Conservation (phyloP, 2,113 vertebrate genomes). For the Eonycteris spelaea region DNA sequence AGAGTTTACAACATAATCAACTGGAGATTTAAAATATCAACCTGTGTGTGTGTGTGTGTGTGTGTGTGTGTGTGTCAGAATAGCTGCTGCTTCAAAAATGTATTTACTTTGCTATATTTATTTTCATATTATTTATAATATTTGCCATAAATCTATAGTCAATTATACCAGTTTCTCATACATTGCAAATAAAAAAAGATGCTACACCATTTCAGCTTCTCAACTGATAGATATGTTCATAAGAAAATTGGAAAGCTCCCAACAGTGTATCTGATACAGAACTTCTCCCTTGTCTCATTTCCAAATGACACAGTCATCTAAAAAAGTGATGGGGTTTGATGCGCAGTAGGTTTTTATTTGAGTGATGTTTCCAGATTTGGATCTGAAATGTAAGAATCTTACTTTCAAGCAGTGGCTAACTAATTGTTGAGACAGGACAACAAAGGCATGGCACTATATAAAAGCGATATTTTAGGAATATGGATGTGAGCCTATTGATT, state of each 20-base stretch:
- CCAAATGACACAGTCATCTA: not conserved
- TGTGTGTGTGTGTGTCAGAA: not conserved
- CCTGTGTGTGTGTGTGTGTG: not conserved
- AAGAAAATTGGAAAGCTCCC: not conserved
- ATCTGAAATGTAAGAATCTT: not conserved
- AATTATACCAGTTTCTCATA: not conserved
- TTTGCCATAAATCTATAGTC: not conserved
- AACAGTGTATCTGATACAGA: not conserved
- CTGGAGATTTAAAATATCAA: slow-evolving; percentile 5
- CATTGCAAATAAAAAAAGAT: not conserved
- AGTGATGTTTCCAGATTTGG: not conserved
- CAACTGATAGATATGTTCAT: not conserved
- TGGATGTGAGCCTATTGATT: not conserved
- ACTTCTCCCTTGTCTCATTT: not conserved
- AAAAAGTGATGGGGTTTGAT: not conserved
- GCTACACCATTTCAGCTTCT: not conserved
- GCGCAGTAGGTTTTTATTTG: not conserved
- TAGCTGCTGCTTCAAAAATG: not conserved
- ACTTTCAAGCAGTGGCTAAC: not conserved
- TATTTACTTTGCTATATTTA: not conserved
- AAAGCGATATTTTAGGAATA: not conserved
- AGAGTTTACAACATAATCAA: not conserved
- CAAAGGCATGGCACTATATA: not conserved
- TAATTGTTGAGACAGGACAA: not conserved
- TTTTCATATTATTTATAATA: not conserved